Percentiles rank a stretch among this genome's conserved stretches.
These are phyloP conservation scores for Aleadryas rufinucha DNA, from an alignment of 2,113 vertebrate species.

Conservation along the genomic window DNA sequence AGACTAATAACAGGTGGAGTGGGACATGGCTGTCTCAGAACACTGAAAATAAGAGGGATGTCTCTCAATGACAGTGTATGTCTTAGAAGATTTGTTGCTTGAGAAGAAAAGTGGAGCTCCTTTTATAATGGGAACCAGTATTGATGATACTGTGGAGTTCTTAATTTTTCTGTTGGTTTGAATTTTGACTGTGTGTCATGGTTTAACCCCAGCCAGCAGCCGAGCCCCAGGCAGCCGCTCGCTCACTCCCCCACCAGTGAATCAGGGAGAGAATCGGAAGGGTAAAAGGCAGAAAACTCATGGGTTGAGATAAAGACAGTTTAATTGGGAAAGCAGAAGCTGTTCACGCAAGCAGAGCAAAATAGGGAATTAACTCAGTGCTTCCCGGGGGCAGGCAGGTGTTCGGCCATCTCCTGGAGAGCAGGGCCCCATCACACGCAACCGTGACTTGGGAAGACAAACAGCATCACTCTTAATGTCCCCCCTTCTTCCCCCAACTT, in stretches of 20 bases:
- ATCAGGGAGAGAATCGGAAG: neutral
- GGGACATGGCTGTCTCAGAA: neutral
- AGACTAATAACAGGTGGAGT: neutral
- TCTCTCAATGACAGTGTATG: neutral
- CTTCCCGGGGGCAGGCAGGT: neutral
- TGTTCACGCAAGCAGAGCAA: neutral
- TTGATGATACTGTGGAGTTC: neutral
- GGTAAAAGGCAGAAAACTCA: neutral
- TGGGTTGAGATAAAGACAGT: neutral
- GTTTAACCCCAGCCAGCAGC: neutral
- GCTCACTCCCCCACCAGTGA: neutral
- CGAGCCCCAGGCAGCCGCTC: fast-evolving
- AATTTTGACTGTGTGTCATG: neutral
- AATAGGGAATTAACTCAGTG: neutral
- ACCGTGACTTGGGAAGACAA: neutral
- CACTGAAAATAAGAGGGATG: neutral
- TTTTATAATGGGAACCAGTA: neutral
- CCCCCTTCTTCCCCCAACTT: neutral
- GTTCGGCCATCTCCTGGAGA: neutral
- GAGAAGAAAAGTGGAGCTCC: neutral
- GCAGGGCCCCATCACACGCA: neutral
- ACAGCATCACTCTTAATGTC: neutral
- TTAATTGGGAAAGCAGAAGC: neutral
- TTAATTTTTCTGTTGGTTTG: neutral
- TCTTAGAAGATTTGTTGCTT: neutral